phyloP scores from a whole-genome alignment of 2,888 invertebrate species.

The Bellardia pandia region DNA sequence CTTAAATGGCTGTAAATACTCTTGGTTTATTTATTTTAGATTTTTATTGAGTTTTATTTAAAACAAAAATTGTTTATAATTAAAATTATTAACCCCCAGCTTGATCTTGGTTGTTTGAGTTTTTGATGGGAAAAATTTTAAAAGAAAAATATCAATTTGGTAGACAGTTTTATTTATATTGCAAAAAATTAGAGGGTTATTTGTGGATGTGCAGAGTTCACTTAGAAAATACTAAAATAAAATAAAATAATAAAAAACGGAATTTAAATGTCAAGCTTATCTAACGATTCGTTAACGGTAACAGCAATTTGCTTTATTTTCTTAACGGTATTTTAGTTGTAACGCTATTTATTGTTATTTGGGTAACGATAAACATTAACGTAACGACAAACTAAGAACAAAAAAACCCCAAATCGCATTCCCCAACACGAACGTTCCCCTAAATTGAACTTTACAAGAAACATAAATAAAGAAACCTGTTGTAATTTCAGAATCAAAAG shows the following conservation, averaged over 20 bases:
- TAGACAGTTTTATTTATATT: no score
- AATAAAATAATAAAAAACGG: no score
- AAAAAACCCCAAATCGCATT: not conserved
- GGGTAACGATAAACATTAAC: no score
- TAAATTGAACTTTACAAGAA: constrained; percentile 3
- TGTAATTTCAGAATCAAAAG: constrained; percentile 36
- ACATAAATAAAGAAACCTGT: constrained; percentile 45
- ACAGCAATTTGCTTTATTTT: no score
- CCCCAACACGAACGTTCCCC: not conserved
- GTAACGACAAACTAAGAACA: not conserved
- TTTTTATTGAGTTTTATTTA: constrained; percentile 59
- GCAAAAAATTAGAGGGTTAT: no score
- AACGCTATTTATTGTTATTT: no score
- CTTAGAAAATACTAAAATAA: no score
- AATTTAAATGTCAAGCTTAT: no score
- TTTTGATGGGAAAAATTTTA: not conserved
- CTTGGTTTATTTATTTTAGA: constrained; percentile 51
- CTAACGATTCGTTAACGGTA: no score
- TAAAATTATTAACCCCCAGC: constrained; percentile 21
- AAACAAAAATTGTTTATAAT: constrained; percentile 7
- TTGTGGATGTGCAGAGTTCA: no score
- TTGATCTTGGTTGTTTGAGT: not conserved
- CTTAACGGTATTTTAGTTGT: no score
- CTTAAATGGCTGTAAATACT: constrained; percentile 34
- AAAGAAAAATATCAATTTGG: not conserved